Conservation (phyloP, 2,888 invertebrate species). For the Macrophya annulata region DNA sequence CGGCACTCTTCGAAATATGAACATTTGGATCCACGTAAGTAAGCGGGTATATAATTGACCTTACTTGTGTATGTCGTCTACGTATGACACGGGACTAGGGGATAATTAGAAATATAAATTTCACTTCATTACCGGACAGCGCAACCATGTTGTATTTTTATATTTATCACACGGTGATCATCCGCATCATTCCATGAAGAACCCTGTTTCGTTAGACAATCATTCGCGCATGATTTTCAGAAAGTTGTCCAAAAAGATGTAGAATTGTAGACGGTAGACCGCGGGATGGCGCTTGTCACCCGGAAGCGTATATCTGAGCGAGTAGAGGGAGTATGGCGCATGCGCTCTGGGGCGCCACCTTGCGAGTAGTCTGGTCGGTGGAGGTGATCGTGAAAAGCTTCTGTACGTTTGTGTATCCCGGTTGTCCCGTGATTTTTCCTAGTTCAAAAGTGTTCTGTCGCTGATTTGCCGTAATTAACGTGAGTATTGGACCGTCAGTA, state of each 20-base stretch:
- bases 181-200: not conserved
- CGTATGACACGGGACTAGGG: not conserved
- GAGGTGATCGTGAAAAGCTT: slow-evolving; percentile 72
- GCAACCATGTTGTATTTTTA: not conserved
- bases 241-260: not conserved
- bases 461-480: slow-evolving; percentile 66
- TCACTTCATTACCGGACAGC: not conserved
- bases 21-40: slow-evolving; percentile 30
- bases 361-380: slow-evolving; percentile 71
- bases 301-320: not conserved
- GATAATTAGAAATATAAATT: not conserved
- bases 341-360: slow-evolving; percentile 72
- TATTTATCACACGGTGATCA: not conserved
- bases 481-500: slow-evolving; percentile 63
- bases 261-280: not conserved
- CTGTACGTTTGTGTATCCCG: slow-evolving; percentile 69
- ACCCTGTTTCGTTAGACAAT: not conserved
- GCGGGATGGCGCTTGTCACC: not conserved
- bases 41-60: not conserved
- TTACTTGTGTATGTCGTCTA: not conserved
- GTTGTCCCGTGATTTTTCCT: slow-evolving; percentile 67
- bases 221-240: not conserved
- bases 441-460: slow-evolving; percentile 63
- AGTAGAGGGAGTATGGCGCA: slow-evolving; percentile 62
- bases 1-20: slow-evolving; percentile 20